A percentile compares a stretch with the other conserved stretches of the same genome.
Evolutionary conservation across 2,797 vertebrate species (phyloP).

Genomic region (Myotis pilosus): DNA sequence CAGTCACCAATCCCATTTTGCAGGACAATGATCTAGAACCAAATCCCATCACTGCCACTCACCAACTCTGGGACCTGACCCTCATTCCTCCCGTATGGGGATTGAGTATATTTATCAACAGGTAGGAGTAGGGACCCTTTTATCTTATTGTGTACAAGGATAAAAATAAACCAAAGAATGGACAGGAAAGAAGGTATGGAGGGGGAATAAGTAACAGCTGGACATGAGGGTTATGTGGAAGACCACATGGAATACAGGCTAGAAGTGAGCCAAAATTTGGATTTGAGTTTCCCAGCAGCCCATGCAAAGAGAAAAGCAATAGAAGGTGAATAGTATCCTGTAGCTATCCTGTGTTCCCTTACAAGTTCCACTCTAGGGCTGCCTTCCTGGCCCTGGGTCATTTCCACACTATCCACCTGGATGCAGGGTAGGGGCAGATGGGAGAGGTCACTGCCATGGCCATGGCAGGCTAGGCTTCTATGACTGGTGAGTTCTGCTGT

Average conservation of each 20-base stretch:
- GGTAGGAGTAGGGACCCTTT: background rate
- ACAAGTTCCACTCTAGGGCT: background rate
- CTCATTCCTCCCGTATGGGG: background rate
- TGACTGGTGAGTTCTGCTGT: background rate
- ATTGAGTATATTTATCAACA: rapidly evolving
- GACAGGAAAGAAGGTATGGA: background rate
- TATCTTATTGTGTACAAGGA: background rate
- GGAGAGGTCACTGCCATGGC: too few relatives aligned
- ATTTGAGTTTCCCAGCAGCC: background rate
- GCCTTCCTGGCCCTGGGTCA: background rate
- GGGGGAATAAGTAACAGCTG: background rate
- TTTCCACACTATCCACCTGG: background rate
- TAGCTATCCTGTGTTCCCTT: background rate
- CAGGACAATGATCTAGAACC: background rate
- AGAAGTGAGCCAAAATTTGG: background rate
- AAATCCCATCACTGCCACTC: background rate
- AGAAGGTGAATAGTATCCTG: rapidly evolving
- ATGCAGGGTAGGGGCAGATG: too few relatives aligned
- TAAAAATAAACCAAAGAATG: background rate
- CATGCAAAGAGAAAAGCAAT: background rate
- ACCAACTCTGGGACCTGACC: background rate
- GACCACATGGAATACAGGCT: background rate
- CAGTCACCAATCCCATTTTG: background rate
- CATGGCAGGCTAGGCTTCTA: rapidly evolving
- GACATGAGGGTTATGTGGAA: background rate